These are phyloP conservation scores for Mnemiopsis leidyi DNA, from an alignment of 37 sponge, comb jelly and placozoan species.

Conservation along the genomic window DNA sequence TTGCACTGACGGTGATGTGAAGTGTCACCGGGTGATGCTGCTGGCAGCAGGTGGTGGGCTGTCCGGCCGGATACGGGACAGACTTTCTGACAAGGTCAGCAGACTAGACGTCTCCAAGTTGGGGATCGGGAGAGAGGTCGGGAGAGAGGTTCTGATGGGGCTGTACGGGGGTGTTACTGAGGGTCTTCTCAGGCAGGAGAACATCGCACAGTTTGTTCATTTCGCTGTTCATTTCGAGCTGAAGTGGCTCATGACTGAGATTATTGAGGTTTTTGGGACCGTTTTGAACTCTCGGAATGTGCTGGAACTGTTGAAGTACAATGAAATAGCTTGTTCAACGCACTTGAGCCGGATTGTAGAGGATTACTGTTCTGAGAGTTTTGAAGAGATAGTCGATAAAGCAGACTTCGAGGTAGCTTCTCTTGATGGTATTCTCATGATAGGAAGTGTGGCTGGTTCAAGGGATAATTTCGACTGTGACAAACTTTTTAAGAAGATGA, in stretches of 20 bases:
- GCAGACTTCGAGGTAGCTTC: not conserved
- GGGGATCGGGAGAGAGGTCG: not conserved
- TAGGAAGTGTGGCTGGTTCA: not conserved
- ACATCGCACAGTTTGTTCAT: not conserved
- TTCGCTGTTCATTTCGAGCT: constrained; percentile 43
- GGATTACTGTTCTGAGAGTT: not conserved
- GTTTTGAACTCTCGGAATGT: not conserved
- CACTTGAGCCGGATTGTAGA: not conserved
- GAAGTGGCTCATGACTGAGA: not conserved
- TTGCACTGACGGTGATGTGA: constrained; percentile 6
- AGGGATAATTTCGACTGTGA: not conserved
- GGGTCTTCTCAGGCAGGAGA: not conserved
- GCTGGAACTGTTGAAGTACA: not conserved
- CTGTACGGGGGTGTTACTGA: not conserved
- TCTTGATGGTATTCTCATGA: not conserved
- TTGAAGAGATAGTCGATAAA: not conserved
- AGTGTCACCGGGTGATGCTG: constrained; percentile 46
- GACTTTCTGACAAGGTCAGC: not conserved
- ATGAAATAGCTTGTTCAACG: not conserved
- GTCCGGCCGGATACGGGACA: not conserved
- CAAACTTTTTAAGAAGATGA: constrained; percentile 5
- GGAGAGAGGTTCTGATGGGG: not conserved
- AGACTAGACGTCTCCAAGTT: constrained; percentile 3
- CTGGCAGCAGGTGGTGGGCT: constrained; percentile 11
- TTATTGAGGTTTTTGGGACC: not conserved